phyloP scores from a whole-genome alignment of 2,113 vertebrate genomes.

The Cephalopterus ornatus region DNA sequence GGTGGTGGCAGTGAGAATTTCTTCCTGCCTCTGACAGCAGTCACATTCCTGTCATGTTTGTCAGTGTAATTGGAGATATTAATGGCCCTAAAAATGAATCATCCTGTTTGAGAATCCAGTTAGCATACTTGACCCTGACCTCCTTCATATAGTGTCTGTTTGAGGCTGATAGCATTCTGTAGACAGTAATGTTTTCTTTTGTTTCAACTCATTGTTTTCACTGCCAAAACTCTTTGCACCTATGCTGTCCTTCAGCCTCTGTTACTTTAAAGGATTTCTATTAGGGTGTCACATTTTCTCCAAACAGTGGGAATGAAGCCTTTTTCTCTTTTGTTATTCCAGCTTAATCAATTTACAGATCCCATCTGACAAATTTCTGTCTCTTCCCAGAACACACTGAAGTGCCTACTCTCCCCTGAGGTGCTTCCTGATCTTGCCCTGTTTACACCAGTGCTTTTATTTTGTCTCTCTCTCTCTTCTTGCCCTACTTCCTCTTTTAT shows the following conservation, averaged over 20 bases:
- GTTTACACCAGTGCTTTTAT: neutral
- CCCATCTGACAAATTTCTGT: neutral
- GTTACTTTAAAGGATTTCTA: neutral
- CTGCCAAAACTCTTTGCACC: neutral
- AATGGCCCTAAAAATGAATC: conserved; percentile 39
- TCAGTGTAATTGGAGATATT: conserved; percentile 36
- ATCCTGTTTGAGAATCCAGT: conserved; percentile 28
- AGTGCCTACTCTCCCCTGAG: neutral
- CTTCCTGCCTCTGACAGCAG: conserved; percentile 6
- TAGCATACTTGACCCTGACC: conserved; percentile 17
- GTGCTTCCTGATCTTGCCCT: neutral
- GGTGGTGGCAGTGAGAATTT: neutral
- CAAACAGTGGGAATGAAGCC: neutral
- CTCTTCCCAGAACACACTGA: neutral
- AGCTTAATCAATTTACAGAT: neutral
- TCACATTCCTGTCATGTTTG: conserved; percentile 18
- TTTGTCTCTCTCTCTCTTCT: neutral
- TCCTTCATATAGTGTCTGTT: neutral
- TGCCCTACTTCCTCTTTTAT: neutral
- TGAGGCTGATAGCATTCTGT: neutral
- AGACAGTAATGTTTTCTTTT: neutral
- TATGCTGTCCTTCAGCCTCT: neutral
- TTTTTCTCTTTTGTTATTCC: neutral
- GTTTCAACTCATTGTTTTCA: neutral
- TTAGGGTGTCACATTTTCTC: neutral